Percentiles rank a stretch among this genome's conserved stretches.
Conservation (phyloP, 1,140 invertebrate species). For the Idris sp. region DNA sequence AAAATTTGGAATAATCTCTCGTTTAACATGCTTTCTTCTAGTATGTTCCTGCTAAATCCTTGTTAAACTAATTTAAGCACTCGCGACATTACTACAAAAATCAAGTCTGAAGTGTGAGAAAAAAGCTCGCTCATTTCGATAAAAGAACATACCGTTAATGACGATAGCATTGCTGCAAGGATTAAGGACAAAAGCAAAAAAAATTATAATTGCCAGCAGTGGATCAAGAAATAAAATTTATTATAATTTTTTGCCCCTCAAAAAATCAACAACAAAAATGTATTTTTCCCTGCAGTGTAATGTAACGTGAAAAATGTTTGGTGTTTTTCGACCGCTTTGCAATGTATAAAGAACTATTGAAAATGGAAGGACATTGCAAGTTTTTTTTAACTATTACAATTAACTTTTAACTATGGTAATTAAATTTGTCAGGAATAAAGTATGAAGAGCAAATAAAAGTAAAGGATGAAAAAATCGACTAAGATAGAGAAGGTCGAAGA, state of each 20-base stretch:
- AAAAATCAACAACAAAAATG: too few species aligned
- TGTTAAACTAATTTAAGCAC: slow-evolving; percentile 56
- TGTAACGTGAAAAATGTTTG: too few species aligned
- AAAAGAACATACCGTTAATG: slow-evolving; percentile 26
- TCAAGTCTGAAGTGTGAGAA: slow-evolving; percentile 30
- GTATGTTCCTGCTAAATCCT: slow-evolving; percentile 50
- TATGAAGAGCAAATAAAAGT: slow-evolving; percentile 27
- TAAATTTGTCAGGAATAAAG: slow-evolving; percentile 23
- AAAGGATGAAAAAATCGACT: slow-evolving; percentile 10
- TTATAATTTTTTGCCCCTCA: too few species aligned
- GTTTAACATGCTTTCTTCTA: slow-evolving; percentile 49
- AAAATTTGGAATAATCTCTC: slow-evolving; percentile 55
- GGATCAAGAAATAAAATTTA: background rate
- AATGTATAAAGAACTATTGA: background rate
- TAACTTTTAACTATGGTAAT: slow-evolving; percentile 25
- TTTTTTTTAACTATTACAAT: slow-evolving; percentile 30
- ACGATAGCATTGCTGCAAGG: slow-evolving; percentile 8
- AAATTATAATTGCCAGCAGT: slow-evolving; percentile 4
- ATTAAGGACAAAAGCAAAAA: slow-evolving; percentile 18
- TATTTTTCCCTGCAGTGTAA: too few species aligned
- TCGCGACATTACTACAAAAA: slow-evolving; percentile 38
- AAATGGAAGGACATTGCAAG: slow-evolving; percentile 9
- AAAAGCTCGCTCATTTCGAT: slow-evolving; percentile 21
- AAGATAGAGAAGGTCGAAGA: slow-evolving; percentile 25
- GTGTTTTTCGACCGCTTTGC: too few species aligned